A percentile compares a stretch with the other conserved stretches of the same genome.
Conservation (phyloP, 2,888 invertebrate genomes). For the Lampropteryx suffumata region DNA sequence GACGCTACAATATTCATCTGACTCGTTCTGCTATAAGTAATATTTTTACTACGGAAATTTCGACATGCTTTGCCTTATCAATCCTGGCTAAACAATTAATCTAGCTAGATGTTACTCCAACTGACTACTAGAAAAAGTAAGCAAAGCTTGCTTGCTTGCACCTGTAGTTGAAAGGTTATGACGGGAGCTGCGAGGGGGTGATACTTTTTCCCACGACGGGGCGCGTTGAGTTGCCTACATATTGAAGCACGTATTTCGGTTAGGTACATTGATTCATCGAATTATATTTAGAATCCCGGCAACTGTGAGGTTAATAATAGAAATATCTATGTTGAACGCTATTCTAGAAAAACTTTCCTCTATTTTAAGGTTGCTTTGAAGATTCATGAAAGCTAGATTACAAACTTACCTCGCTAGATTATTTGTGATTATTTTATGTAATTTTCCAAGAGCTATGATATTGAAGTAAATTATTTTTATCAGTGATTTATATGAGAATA, state of each 20-base stretch:
- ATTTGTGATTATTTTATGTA: too few species aligned
- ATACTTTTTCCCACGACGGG: slow-evolving; percentile 17
- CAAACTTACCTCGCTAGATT: too few species aligned
- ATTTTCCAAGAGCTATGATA: too few species aligned
- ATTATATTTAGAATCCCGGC: slow-evolving; percentile 31
- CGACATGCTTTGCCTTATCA: slow-evolving; percentile 18
- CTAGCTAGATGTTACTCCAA: background rate
- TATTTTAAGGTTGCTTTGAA: too few species aligned
- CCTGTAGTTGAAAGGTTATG: slow-evolving; percentile 6
- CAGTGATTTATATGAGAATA: too few species aligned
- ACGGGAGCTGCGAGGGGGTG: background rate
- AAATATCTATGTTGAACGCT: background rate
- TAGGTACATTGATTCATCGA: slow-evolving; percentile 25
- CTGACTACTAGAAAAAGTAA: too few species aligned
- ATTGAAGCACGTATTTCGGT: slow-evolving; percentile 7
- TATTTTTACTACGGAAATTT: slow-evolving; percentile 32
- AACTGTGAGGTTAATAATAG: slow-evolving; percentile 24
- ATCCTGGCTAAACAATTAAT: slow-evolving; percentile 2
- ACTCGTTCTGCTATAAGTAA: slow-evolving; percentile 51
- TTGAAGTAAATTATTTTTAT: too few species aligned
- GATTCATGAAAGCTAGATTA: too few species aligned
- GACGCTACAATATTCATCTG: slow-evolving; percentile 77
- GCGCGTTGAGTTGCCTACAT: slow-evolving; percentile 6
- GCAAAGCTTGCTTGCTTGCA: slow-evolving; percentile 2
- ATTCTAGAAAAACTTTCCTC: background rate